Evolutionary conservation across 2,113 vertebrate species (phyloP).

Genomic region (Serilophus lunatus): DNA sequence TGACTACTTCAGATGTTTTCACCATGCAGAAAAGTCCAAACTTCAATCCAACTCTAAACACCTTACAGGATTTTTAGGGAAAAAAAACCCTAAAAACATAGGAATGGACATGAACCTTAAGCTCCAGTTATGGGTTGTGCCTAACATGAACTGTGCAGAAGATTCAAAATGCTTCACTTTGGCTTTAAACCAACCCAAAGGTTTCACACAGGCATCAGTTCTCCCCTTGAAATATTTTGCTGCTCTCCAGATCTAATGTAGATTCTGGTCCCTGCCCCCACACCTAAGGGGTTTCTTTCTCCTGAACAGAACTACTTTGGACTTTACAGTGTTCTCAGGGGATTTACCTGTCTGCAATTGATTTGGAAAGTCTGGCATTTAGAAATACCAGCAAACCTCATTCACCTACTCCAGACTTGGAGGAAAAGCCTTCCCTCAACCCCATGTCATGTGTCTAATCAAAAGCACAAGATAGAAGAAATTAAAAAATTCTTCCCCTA

Average conservation of each 20-base stretch:
- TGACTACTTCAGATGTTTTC: not conserved
- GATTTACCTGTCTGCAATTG: not conserved
- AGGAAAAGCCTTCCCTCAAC: not conserved
- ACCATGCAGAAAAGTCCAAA: not conserved
- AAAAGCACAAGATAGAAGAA: not conserved
- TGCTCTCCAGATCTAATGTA: not conserved
- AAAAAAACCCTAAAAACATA: not conserved
- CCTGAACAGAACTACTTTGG: not conserved
- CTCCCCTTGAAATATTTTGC: not conserved
- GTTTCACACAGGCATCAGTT: not conserved
- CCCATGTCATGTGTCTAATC: not conserved
- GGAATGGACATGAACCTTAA: not conserved
- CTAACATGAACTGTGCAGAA: fast-evolving
- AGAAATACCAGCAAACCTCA: not conserved
- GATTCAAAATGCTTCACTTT: not conserved
- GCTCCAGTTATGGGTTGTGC: not conserved
- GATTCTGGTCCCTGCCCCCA: not conserved
- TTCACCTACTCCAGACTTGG: not conserved
- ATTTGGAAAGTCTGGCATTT: not conserved
- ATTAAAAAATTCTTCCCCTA: not conserved
- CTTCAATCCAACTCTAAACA: not conserved
- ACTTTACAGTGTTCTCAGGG: not conserved
- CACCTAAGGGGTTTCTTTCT: not conserved
- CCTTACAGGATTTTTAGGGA: not conserved
- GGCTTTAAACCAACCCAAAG: not conserved